Evolutionary conservation across 2,113 vertebrate genomes (phyloP).

Genomic region (Empidonax alnorum): DNA sequence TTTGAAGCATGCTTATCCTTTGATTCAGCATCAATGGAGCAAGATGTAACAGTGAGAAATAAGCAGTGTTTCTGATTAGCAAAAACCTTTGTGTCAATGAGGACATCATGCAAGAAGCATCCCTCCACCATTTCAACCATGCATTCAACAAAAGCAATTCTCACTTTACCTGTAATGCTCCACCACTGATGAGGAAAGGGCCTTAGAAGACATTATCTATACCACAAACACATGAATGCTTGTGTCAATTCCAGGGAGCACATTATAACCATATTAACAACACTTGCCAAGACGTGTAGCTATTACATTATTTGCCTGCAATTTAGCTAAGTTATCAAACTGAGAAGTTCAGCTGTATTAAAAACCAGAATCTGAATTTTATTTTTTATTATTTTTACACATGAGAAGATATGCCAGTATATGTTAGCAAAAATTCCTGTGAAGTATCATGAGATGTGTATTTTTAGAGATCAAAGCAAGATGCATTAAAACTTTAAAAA

Average conservation of each 20-base stretch:
- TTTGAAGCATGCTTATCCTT: constrained; percentile 26
- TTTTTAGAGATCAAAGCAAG: background rate
- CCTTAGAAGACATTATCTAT: constrained; percentile 91
- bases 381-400: background rate
- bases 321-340: background rate
- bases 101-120: constrained; percentile 74
- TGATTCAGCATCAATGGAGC: constrained; percentile 37
- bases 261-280: constrained; percentile 48
- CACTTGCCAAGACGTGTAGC: constrained; percentile 1
- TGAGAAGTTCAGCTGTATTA: background rate
- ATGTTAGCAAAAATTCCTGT: background rate
- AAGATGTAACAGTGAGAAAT: constrained; percentile 56
- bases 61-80: constrained; percentile 69
- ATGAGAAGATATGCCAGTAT: background rate
- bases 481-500: background rate
- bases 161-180: constrained; percentile 85
- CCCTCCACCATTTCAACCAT: constrained; percentile 75
- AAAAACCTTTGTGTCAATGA: constrained; percentile 48
- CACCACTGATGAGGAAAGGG: constrained; percentile 83
- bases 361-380: background rate
- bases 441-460: background rate
- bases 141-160: constrained; percentile 71
- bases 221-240: constrained; percentile 88
- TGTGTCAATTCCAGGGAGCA: constrained; percentile 76
- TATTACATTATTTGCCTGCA: background rate